Percentiles rank a stretch among this genome's conserved stretches.
phyloP scores from a whole-genome alignment of 2,113 vertebrate genomes.

The Typhlomys cinereus region DNA sequence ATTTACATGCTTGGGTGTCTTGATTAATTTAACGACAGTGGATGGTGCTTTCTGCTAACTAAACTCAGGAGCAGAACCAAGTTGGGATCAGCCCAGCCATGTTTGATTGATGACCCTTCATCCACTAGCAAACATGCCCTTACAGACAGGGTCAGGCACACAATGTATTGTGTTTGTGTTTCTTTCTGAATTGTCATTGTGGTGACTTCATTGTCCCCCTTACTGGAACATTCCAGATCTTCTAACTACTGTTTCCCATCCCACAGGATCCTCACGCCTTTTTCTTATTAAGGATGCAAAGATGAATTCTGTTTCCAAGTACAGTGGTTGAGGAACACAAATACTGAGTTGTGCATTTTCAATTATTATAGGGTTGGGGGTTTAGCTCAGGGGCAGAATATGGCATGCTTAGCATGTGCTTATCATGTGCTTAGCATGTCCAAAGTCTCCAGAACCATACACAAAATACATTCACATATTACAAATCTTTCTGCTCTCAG shows the following conservation, averaged over 20 bases:
- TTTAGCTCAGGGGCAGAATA: not conserved
- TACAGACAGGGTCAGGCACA: not conserved
- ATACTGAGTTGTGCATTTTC: not conserved
- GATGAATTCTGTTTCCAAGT: conserved; percentile 34
- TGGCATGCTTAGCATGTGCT: not conserved
- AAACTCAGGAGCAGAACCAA: not conserved
- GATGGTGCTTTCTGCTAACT: not conserved
- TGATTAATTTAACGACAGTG: conserved; percentile 34
- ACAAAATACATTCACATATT: not conserved
- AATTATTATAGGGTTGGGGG: not conserved
- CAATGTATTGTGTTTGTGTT: not conserved
- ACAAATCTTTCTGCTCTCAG: not conserved
- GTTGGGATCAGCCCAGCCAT: not conserved
- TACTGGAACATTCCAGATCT: not conserved
- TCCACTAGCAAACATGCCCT: not conserved
- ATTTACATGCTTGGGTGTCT: not conserved
- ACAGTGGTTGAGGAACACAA: not conserved
- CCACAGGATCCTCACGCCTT: not conserved
- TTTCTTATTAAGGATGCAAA: not conserved
- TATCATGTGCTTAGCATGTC: not conserved
- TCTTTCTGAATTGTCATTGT: not conserved
- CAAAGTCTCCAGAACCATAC: not conserved
- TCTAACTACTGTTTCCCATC: not conserved
- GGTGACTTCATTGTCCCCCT: not conserved
- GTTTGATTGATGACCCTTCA: not conserved